Evolutionary conservation across 2,113 vertebrate genomes (phyloP).

Genomic region (Noturus placidus): DNA sequence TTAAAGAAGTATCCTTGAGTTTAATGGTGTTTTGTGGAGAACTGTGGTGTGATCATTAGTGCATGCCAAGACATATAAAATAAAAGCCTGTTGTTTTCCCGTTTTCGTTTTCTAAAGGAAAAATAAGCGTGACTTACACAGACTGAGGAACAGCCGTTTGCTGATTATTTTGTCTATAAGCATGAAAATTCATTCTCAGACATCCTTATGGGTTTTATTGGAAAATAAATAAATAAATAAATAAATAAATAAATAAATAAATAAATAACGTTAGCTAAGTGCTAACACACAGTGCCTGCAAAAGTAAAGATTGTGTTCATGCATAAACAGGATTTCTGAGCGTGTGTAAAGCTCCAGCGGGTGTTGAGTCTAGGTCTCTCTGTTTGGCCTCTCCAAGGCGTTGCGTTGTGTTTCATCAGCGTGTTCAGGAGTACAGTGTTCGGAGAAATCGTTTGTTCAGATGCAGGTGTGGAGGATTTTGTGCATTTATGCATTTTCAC

Average conservation of each 20-base stretch:
- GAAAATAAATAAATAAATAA: too few species aligned
- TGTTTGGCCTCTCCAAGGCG: neutral
- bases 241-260: neutral
- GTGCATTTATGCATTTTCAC: neutral
- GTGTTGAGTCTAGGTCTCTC: too few species aligned
- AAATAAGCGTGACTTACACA: neutral
- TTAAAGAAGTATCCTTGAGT: neutral
- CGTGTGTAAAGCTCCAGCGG: neutral
- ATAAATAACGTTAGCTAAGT: neutral
- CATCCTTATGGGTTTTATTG: neutral
- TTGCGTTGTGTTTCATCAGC: conserved; percentile 16
- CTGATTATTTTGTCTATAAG: neutral
- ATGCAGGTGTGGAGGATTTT: neutral
- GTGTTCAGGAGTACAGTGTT: neutral
- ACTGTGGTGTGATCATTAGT: too few species aligned
- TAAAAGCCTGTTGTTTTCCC: neutral
- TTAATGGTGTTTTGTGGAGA: neutral
- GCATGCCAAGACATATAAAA: too few species aligned
- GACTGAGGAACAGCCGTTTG: neutral
- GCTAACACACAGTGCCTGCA: neutral
- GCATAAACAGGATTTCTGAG: too few species aligned
- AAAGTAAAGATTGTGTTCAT: neutral
- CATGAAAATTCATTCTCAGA: neutral
- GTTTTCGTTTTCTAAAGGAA: neutral
- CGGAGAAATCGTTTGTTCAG: neutral